phyloP scores from a whole-genome alignment of 2,888 invertebrate genomes.

The Zaprionus bogoriensis region DNA sequence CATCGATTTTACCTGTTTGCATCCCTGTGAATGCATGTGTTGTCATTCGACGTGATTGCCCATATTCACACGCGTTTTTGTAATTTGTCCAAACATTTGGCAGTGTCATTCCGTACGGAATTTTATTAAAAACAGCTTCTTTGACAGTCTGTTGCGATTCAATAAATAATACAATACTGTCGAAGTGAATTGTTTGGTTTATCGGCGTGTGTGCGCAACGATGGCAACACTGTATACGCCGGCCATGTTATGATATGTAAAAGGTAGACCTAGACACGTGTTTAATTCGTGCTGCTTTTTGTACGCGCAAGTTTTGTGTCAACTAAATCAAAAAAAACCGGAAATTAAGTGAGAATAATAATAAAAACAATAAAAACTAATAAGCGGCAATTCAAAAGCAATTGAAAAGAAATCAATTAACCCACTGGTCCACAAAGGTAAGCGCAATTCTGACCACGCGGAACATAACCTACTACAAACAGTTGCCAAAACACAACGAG shows the following conservation, averaged over 20 bases:
- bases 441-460: slow-evolving; percentile 59
- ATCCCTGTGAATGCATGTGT: slow-evolving; percentile 37
- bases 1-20: slow-evolving; percentile 6
- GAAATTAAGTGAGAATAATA: slow-evolving; percentile 33
- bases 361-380: slow-evolving; percentile 26
- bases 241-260: slow-evolving; percentile 78
- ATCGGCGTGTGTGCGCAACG: slow-evolving; percentile 28
- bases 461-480: slow-evolving; percentile 76
- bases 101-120: slow-evolving; percentile 10
- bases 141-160: neutral
- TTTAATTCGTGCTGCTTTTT: slow-evolving; percentile 73
- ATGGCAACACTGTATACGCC: slow-evolving; percentile 74
- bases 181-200: slow-evolving; percentile 3
- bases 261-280: slow-evolving; percentile 81
- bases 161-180: slow-evolving; percentile 1
- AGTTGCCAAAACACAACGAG: slow-evolving; percentile 63
- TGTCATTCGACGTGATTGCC: slow-evolving; percentile 41
- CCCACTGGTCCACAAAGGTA: slow-evolving; percentile 63
- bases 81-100: slow-evolving; percentile 43
- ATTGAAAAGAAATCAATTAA: slow-evolving; percentile 50
- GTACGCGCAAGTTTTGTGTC: slow-evolving; percentile 29
- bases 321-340: slow-evolving; percentile 41
- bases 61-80: slow-evolving; percentile 39
- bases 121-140: neutral
- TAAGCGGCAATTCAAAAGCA: slow-evolving; percentile 34